Evolutionary conservation across 1,140 invertebrate species (phyloP).

Genomic region (Tetraneura akinire): DNA sequence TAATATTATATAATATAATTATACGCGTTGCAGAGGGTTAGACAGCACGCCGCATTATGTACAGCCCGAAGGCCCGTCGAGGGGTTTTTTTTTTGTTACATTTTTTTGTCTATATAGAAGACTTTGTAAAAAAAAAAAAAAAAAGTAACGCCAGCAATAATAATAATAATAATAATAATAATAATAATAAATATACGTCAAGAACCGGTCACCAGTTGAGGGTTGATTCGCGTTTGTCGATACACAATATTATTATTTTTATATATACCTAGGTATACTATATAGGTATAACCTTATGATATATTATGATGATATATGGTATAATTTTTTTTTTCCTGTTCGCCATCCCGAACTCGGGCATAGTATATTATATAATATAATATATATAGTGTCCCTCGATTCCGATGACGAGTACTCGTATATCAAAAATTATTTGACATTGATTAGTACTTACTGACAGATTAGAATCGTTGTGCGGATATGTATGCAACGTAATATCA

Average conservation of each 20-base stretch:
- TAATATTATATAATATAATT: no score
- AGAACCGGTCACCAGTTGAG: constrained; percentile 27
- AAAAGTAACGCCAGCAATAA: constrained; percentile 26
- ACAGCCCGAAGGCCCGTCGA: neutral
- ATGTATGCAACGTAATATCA: neutral
- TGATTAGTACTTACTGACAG: constrained; percentile 49
- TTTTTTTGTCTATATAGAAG: neutral
- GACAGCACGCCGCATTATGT: neutral
- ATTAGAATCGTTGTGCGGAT: constrained; percentile 37
- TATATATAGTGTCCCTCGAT: neutral
- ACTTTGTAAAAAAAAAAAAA: neutral
- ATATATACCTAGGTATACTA: no score
- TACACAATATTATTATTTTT: no score
- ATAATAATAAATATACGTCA: neutral
- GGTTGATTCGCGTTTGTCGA: constrained; percentile 12
- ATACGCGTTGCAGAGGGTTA: no score
- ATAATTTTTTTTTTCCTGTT: no score
- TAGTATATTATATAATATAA: neutral
- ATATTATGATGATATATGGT: no score
- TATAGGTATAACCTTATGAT: no score
- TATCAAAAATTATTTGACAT: constrained; percentile 48
- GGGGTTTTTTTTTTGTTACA: no score
- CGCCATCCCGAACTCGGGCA: no score
- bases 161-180: neutral
- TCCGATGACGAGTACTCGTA: neutral